These are phyloP conservation scores for Pseudois nayaur DNA, from an alignment of 2,113 vertebrate genomes.

Conservation along the genomic window DNA sequence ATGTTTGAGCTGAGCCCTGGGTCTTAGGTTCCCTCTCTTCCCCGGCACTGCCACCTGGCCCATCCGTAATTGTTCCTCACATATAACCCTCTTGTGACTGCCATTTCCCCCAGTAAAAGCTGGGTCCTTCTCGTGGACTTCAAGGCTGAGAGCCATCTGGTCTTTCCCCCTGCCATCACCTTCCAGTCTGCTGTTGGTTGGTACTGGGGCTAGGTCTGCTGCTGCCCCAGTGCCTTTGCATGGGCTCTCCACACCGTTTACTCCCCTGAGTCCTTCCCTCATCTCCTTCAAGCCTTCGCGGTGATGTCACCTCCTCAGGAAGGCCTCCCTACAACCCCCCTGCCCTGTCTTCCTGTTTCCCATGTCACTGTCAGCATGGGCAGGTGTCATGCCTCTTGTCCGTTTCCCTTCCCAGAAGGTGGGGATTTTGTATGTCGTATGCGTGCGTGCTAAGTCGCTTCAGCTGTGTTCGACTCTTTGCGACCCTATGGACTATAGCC, in stretches of 20 bases:
- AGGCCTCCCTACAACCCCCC: neutral
- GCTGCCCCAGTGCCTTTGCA: neutral
- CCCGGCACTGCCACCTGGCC: neutral
- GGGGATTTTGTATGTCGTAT: neutral
- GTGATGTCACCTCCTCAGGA: neutral
- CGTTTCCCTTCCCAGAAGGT: neutral
- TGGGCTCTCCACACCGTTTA: neutral
- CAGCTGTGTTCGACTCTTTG: neutral
- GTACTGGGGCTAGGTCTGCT: neutral
- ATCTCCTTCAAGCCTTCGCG: neutral
- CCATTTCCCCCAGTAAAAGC: neutral
- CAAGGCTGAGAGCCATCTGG: neutral
- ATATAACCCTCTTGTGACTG: neutral
- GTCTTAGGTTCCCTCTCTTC: neutral
- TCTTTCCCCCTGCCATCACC: neutral
- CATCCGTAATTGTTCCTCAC: neutral
- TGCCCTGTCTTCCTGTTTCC: neutral
- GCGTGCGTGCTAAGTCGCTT: neutral
- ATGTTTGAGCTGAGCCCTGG: neutral
- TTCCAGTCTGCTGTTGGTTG: neutral
- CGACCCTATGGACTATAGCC: neutral
- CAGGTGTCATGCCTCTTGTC: neutral
- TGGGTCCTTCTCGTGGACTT: neutral
- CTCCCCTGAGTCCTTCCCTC: neutral
- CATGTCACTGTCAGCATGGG: accelerated